Base-by-base conservation (phyloP, 2,888 invertebrate species). In the Coecobrya sp. region DNA sequence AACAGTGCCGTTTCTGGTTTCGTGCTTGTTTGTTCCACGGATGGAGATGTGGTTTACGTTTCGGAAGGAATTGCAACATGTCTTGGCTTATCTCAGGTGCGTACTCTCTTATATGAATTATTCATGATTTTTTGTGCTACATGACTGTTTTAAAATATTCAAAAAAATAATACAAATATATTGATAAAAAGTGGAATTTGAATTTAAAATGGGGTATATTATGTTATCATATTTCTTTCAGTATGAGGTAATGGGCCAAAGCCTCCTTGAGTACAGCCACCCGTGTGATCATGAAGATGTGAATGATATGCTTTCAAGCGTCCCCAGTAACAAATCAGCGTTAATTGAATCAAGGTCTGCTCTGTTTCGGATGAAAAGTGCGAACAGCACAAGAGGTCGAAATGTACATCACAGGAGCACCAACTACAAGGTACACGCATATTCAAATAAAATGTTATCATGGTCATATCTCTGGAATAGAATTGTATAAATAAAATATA, bases 191-290 rank as follows among this genome's bases (percentile, higher is more conserved):
- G 3, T 10, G 8, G 30, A 36, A 49, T 49, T 55, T 25, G 52
- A 76, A 76, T 25, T 52, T 55, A 36, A 11, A 79, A 79, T 49
- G 19, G 13, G 36, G n/a, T 68, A 49, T 49, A n/a, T n/a, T n/a
- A 13, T 10, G 49, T 49, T 49, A 1, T 49, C 13, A 7, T 16
- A 19, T 36, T 76, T 4, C 45, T 22, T 70, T 70, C 96, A 99
- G 99, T 97, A 99, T 96, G 99, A 99, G 96, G 97, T 99, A 95
- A 97, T 99, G 97, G 99, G 99, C 0, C 98, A 99, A 95, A 98
- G 98, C 95, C 97, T 99, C 62, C 98, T 97, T 96, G 99, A 99
- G 95, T 99, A 98, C 96, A 97, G 98, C 93, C 99, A 99, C 96
- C 98, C 98, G 3, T 98, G 99, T 95, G 99, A 99, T 96, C 99